Percentiles rank a stretch among this genome's conserved stretches.
Evolutionary conservation across 2,113 vertebrate species (phyloP).

Genomic region (Eublepharis macularius): DNA sequence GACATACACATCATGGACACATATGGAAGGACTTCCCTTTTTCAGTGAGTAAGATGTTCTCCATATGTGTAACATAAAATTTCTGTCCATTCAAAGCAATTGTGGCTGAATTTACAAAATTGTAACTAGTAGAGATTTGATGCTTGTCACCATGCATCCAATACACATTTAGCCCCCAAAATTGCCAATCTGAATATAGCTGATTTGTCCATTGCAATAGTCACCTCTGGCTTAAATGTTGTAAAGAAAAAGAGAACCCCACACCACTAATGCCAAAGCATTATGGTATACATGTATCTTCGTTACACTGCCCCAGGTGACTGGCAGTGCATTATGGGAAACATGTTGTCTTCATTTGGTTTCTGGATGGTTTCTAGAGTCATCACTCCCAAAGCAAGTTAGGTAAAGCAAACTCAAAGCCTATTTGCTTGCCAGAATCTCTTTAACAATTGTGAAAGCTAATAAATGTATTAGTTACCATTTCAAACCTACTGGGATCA

Average conservation of each 20-base stretch:
- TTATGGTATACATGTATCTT: not conserved
- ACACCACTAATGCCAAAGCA: not conserved
- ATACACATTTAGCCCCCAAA: not conserved
- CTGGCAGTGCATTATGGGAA: constrained; percentile 21
- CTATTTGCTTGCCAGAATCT: constrained; percentile 39
- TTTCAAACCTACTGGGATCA: constrained; percentile 49
- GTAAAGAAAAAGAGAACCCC: not conserved
- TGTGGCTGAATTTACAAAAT: not conserved
- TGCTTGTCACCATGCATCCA: not conserved
- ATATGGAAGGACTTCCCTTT: not conserved
- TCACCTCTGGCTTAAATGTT: not conserved
- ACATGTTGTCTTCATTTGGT: constrained; percentile 45
- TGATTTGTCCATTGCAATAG: not conserved
- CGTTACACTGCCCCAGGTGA: constrained; percentile 15
- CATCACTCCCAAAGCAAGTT: constrained; percentile 48
- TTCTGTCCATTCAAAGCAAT: not conserved
- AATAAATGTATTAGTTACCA: constrained; percentile 50
- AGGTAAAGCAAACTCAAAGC: not conserved
- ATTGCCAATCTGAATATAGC: not conserved
- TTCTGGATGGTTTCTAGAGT: constrained; percentile 32
- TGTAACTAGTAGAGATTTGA: not conserved
- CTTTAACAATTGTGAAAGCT: constrained; percentile 42
- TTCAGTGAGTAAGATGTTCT: not conserved
- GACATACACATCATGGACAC: not conserved
- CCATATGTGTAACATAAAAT: not conserved